Percentiles rank a stretch among this genome's conserved stretches.
phyloP scores from a whole-genome alignment of 1,140 invertebrate species.

The Choristoneura fumiferana region DNA sequence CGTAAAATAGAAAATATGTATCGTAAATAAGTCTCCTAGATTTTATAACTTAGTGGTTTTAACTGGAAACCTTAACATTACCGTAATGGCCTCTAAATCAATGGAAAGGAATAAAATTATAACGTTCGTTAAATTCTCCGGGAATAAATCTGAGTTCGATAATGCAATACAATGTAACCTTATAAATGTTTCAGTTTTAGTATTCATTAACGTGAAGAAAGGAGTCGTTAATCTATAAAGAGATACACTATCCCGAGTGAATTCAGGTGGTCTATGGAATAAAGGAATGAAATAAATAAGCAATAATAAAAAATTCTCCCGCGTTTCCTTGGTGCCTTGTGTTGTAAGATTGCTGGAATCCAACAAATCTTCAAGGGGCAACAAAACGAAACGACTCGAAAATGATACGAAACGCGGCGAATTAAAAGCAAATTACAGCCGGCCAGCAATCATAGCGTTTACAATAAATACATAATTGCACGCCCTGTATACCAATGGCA shows the following conservation, averaged over 20 bases:
- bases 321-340: not conserved
- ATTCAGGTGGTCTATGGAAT: not conserved
- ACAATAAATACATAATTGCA: slow-evolving; percentile 78
- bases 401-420: slow-evolving; percentile 75
- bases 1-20: slow-evolving; percentile 43
- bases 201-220: slow-evolving; percentile 12
- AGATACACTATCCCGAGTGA: not conserved
- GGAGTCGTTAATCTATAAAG: not conserved
- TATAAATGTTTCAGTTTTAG: not conserved
- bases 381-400: slow-evolving; percentile 68
- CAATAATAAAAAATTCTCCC: too few species aligned
- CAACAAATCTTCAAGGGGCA: slow-evolving; percentile 46
- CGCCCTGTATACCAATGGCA: slow-evolving; percentile 73
- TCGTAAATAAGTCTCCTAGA: slow-evolving; percentile 46
- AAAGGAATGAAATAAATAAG: too few species aligned
- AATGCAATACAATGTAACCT: slow-evolving; percentile 45
- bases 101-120: slow-evolving; percentile 55
- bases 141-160: slow-evolving; percentile 43
- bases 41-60: slow-evolving; percentile 50
- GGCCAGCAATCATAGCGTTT: slow-evolving; percentile 71
- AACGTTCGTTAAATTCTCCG: slow-evolving; percentile 44
- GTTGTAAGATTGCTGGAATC: slow-evolving; percentile 25
- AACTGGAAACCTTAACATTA: slow-evolving; percentile 46
- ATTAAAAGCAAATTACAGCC: slow-evolving; percentile 77
- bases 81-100: slow-evolving; percentile 58